A percentile compares a stretch with the other conserved stretches of the same genome.
phyloP scores from a whole-genome alignment of 35 echinoderm and acorn worm species.

The Amphiura filiformis region DNA sequence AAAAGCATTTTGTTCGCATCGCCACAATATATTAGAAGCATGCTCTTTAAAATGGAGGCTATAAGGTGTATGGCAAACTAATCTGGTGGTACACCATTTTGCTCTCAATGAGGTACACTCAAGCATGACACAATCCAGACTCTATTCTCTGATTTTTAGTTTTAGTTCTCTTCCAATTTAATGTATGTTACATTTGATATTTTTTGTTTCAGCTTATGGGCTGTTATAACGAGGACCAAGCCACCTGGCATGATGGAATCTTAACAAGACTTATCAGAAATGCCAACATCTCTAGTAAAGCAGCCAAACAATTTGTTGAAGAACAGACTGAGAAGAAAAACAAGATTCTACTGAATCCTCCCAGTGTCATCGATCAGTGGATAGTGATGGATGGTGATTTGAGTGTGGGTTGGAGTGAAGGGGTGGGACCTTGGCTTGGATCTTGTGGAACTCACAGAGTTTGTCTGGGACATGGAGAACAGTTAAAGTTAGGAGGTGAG shows the following conservation, averaged over 20 bases:
- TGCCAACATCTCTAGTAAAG: constrained; percentile 17
- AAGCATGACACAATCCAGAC: too few species aligned
- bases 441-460: constrained; percentile 10
- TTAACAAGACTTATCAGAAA: constrained; percentile 57
- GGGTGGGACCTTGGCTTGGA: constrained; percentile 36
- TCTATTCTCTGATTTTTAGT: too few species aligned
- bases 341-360: constrained; percentile 73
- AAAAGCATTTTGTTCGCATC: too few species aligned
- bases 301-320: constrained; percentile 47
- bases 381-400: constrained; percentile 75
- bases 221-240: constrained; percentile 23
- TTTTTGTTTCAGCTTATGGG: constrained; percentile 86
- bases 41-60: too few species aligned
- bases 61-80: too few species aligned
- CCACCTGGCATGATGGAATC: constrained; percentile 57
- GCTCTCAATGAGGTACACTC: too few species aligned
- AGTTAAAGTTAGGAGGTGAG: constrained; percentile 62
- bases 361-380: constrained; percentile 86
- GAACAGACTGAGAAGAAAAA: constrained; percentile 70
- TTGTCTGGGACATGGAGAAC: constrained; percentile 61
- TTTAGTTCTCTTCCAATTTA: too few species aligned
- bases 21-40: too few species aligned
- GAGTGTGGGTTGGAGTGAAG: constrained; percentile 36
- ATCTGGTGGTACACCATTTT: too few species aligned
- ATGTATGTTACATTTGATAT: too few species aligned